phyloP scores from a whole-genome alignment of 2,113 vertebrate genomes.

The Centropus bengalensis region DNA sequence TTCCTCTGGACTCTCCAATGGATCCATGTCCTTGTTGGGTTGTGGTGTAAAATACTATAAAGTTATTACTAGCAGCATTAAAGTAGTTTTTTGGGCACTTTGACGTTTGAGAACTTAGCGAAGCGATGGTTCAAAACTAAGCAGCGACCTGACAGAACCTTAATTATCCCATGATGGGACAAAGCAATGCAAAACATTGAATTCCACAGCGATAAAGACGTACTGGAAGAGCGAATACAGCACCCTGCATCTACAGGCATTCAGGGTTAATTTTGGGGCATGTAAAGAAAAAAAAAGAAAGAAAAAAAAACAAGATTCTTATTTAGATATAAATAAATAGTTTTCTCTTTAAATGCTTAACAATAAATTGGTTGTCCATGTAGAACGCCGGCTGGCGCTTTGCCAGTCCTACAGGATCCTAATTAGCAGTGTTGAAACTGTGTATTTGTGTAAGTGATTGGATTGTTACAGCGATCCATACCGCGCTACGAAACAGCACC shows the following conservation, averaged over 20 bases:
- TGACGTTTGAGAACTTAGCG: not conserved
- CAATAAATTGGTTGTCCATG: conserved; percentile 36
- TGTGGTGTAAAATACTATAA: not conserved
- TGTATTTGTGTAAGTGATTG: conserved; percentile 73
- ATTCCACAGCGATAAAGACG: no score
- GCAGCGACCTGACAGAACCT: not conserved
- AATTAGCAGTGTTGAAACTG: conserved; percentile 57
- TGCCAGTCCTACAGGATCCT: conserved; percentile 51
- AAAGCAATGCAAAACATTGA: not conserved
- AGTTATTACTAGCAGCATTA: not conserved
- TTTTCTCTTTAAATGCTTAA: not conserved
- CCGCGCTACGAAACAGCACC: not conserved
- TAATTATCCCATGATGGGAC: not conserved
- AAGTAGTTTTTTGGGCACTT: not conserved
- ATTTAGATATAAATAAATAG: not conserved
- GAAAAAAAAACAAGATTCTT: not conserved
- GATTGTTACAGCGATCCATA: conserved; percentile 33
- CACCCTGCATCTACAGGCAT: not conserved
- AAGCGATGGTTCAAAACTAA: conserved; percentile 1
- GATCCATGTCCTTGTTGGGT: no score
- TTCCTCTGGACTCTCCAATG: no score
- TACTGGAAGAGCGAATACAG: not conserved
- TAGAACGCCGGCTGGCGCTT: conserved; percentile 19
- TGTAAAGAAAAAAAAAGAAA: not conserved
- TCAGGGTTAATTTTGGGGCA: not conserved